These are phyloP conservation scores for Cheilinus undulatus DNA, from an alignment of 2,113 vertebrate species.

Conservation along the genomic window DNA sequence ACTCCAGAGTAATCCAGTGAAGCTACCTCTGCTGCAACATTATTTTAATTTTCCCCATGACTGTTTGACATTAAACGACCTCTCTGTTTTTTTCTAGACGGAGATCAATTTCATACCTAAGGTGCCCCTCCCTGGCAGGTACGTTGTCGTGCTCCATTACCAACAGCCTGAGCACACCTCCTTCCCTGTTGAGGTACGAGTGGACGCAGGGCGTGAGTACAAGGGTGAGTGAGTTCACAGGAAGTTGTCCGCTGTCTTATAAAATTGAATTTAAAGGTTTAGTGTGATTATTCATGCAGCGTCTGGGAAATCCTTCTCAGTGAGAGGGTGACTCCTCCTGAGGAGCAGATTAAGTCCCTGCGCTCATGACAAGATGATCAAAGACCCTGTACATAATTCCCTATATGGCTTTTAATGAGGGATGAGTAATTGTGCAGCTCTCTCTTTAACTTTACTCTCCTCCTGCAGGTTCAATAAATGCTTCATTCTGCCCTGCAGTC, in stretches of 20 bases:
- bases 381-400: slow-evolving; percentile 31
- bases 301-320: slow-evolving; percentile 11
- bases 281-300: slow-evolving; percentile 3
- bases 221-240: slow-evolving; percentile 84
- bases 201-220: slow-evolving; percentile 80
- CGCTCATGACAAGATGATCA: slow-evolving; percentile 47
- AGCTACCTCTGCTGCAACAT: not conserved
- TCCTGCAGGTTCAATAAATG: slow-evolving; percentile 85
- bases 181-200: slow-evolving; percentile 85
- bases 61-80: not conserved
- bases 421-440: not conserved
- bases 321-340: slow-evolving; percentile 19
- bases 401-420: slow-evolving; percentile 12
- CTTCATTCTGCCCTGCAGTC: slow-evolving; percentile 89
- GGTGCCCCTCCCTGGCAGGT: slow-evolving; percentile 81
- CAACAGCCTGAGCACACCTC: slow-evolving; percentile 83
- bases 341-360: slow-evolving; percentile 43
- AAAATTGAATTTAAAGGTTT: slow-evolving; percentile 19
- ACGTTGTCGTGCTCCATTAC: slow-evolving; percentile 89
- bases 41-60: not conserved
- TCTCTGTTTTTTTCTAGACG: slow-evolving; percentile 75
- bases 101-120: slow-evolving; percentile 84
- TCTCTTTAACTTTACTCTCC: not conserved
- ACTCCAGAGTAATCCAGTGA: no score
- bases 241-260: not conserved